Evolutionary conservation across 2,888 invertebrate species (phyloP), one percentile per base, ranked within the genome.

Genomic region (Polyommatus iphigenia): DNA sequence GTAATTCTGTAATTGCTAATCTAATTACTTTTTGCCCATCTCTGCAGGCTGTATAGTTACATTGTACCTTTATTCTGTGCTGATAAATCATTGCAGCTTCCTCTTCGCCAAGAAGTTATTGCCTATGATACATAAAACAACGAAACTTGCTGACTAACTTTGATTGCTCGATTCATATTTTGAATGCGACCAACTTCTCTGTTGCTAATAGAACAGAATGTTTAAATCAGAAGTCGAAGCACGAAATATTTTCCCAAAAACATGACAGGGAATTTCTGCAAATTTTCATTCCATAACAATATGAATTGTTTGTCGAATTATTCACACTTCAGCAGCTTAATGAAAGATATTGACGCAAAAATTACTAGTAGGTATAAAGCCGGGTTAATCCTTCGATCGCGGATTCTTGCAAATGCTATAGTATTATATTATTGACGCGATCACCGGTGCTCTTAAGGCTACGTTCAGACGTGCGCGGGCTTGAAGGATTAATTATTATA

Each of bases 61-160:
- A n/a, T n/a, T n/a, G n/a, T n/a, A n/a, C n/a, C n/a, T n/a, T n/a
- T n/a, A n/a, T n/a, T n/a, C n/a, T n/a, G n/a, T n/a, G n/a, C n/a
- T n/a, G 67, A 32, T 67, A 67, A 67, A 67, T 67, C 67, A 67
- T 32, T 67, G 67, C 62, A 24, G 62, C 67, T 67, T 67, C 29
- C 67, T 67, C 67, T 67, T 15, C 15, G 6, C 67, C 67, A 67
- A 67, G 67, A 67, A 67, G 67, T 67, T 67, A 67, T 67, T 67
- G 67, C 67, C 5, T 67, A 29, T 67, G 67, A 32, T 67, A 32
- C 67, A 67, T 67, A 67, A 67, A 67, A 67, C 24, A 67, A 67
- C 62, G 4, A 24, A 10, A 62, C 29, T 67, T 67, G 18, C 29
- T 29, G 29, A 67, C 1, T 67, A 24, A 67, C 24, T 24, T 29